Evolutionary conservation across 2,113 vertebrate genomes (phyloP), one percentile per base, ranked within the genome.

Genomic region (Bubo scandiacus): DNA sequence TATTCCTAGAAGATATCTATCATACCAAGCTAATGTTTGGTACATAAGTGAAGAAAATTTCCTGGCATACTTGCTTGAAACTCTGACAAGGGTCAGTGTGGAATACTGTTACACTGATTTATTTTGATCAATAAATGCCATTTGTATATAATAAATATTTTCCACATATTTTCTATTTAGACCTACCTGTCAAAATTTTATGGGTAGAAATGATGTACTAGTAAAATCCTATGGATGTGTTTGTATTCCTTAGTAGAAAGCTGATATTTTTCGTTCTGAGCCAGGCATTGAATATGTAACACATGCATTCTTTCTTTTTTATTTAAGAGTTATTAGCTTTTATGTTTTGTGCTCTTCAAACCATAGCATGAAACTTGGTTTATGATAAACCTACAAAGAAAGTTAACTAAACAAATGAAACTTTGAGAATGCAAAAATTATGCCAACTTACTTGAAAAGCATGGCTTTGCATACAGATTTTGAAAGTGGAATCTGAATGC

Each of bases 381-480:
- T 73, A n/a, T 68, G 45, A 82, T 63, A 79, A 81, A 77, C 58
- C 58, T 40, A 81, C 23, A 74, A 62, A 57, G n/a, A 52, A 81
- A 88, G 14, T 59, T 80, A 67, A 92, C 59, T 75, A 88, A 96
- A 87, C 8, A 12, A 26, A 71, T 72, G 15, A 75, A 82, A 85
- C 32, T 57, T 49, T 20, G 71, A 81, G 77, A 91, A 78, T 70
- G 32, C 29, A 86, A 88, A 90, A 57, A 70, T 62, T 18, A 81
- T 71, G 45, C 42, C 40, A 38, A 75, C 10, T 61, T 51, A 65
- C 11, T 80, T 58, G 79, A 97, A 95, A 94, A 97, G 94, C 94
- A 94, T 67, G 75, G 55, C 83, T 95, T 83, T 65, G 72, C 94
- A 90, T 90, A 88, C 72, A 83, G 85, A 96, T 95, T 93, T 91